A percentile compares a stretch with the other conserved stretches of the same genome.
Evolutionary conservation across 2,113 vertebrate genomes (phyloP).

Genomic region (Pluvialis apricaria): DNA sequence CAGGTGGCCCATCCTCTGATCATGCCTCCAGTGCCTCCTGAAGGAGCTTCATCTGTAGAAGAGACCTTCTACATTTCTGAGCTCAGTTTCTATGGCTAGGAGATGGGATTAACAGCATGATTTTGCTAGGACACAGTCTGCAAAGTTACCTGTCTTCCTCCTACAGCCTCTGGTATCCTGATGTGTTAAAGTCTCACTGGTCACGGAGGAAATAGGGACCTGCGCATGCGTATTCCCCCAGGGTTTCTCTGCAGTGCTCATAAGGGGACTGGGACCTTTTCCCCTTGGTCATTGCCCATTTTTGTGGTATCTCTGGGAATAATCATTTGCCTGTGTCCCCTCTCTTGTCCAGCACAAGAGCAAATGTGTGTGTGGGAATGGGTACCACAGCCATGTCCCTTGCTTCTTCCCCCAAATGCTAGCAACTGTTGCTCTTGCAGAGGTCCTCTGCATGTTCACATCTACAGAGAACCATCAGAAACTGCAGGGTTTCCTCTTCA

Average conservation of each 20-base stretch:
- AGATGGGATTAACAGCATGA: conserved; percentile 79
- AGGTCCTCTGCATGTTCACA: not conserved
- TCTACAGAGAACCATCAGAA: not conserved
- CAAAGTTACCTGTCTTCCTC: conserved; percentile 82
- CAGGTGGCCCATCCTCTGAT: not conserved
- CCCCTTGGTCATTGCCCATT: not conserved
- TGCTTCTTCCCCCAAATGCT: not conserved
- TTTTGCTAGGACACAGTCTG: conserved; percentile 84
- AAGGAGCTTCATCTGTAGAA: not conserved
- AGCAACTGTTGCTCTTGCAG: not conserved
- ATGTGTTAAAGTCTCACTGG: conserved; percentile 70
- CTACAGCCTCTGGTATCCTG: conserved; percentile 81
- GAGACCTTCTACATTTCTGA: conserved; percentile 78
- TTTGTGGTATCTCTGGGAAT: not conserved
- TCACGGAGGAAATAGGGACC: not conserved
- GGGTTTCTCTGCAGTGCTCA: not conserved
- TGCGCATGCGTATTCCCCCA: not conserved
- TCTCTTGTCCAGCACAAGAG: not conserved
- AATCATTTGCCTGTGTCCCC: not conserved
- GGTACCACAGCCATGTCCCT: not conserved
- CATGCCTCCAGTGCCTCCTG: not conserved
- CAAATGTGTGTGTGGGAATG: not conserved
- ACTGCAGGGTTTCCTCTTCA: not conserved
- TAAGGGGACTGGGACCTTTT: not conserved
- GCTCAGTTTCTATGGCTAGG: conserved; percentile 80